Conservation (phyloP, 2,113 vertebrate species). For the Pao palembangensis region DNA sequence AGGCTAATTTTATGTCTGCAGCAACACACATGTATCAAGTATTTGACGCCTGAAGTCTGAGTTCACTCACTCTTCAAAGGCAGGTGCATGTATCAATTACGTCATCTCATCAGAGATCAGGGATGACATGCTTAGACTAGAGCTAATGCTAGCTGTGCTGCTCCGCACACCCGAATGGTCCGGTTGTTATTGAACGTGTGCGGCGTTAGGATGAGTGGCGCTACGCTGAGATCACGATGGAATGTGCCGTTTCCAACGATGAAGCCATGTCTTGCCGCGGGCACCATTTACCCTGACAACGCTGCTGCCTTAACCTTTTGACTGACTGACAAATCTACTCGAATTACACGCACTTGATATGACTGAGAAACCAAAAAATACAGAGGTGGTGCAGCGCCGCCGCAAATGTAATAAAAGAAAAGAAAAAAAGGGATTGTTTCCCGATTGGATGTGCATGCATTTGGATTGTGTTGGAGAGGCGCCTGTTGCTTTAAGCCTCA, state of each 20-base stretch:
- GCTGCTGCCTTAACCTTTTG: conserved; percentile 60
- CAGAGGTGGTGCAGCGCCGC: not conserved
- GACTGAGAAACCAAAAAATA: conserved; percentile 14
- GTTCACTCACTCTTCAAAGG: not conserved
- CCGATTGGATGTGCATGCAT: not conserved
- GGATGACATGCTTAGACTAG: not conserved
- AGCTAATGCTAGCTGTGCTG: no score
- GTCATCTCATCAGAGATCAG: not conserved
- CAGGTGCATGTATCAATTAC: not conserved
- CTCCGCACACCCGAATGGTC: no score
- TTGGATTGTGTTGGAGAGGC: conserved; percentile 19
- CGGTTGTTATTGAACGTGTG: no score
- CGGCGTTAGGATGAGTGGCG: conserved; percentile 37
- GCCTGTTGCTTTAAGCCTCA: conserved; percentile 62
- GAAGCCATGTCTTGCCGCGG: conserved; percentile 59
- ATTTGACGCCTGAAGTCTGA: not conserved
- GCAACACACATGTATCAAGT: conserved; percentile 1
- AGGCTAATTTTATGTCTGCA: not conserved
- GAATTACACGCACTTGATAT: conserved; percentile 42
- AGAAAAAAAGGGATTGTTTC: not conserved
- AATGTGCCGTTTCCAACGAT: conserved; percentile 59
- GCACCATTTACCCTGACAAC: conserved; percentile 59
- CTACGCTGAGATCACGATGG: conserved; percentile 34
- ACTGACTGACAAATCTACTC: conserved; percentile 52
- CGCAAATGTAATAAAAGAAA: not conserved